Percentiles rank a stretch among this genome's conserved stretches.
Evolutionary conservation across 2,113 vertebrate species (phyloP).

Genomic region (Pseudorectes ferrugineus): DNA sequence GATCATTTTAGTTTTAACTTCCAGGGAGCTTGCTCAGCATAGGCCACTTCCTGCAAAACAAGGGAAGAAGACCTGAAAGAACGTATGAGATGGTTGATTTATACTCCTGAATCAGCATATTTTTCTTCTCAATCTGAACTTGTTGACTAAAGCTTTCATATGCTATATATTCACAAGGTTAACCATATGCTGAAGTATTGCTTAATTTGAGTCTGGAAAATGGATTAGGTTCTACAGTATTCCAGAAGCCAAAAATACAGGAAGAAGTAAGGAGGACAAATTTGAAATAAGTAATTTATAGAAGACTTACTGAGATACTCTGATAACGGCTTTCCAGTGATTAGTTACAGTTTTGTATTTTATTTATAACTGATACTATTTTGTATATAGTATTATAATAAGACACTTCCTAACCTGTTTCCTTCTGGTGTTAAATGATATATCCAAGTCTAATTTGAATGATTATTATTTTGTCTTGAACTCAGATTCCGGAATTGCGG

Average conservation of each 20-base stretch:
- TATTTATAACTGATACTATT: background rate
- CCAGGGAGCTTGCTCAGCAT: background rate
- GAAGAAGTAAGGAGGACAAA: background rate
- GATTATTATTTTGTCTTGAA: background rate
- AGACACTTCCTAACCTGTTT: background rate
- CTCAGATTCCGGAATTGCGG: accelerated
- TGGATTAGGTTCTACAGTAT: background rate
- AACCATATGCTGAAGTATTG: background rate
- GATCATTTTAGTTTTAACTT: background rate
- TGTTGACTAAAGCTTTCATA: background rate
- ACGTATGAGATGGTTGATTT: background rate
- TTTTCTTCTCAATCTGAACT: background rate
- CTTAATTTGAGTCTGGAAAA: background rate
- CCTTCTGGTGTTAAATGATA: background rate
- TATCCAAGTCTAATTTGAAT: background rate
- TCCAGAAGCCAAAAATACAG: background rate
- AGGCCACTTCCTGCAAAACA: background rate
- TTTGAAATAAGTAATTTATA: background rate
- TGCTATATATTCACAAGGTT: background rate
- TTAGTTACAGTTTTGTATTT: background rate
- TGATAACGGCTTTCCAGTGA: background rate
- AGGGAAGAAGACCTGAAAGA: background rate
- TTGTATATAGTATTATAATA: background rate
- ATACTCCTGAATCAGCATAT: background rate
- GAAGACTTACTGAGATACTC: background rate